Evolutionary conservation across 2,797 vertebrate species (phyloP), one percentile per base, ranked within the genome.

Genomic region (Hyperoplus lanceolatus): DNA sequence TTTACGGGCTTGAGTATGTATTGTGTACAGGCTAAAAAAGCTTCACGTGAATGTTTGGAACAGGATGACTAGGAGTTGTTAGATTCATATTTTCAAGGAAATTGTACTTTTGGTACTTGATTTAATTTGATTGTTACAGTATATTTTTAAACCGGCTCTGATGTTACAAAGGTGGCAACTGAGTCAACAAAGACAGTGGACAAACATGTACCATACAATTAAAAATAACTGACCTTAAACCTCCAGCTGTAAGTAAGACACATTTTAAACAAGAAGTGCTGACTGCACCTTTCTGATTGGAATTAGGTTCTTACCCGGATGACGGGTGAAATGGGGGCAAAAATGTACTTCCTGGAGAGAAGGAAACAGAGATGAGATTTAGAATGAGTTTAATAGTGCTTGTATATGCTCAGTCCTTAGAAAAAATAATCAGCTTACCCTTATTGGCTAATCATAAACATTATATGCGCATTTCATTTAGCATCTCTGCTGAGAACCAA

Each of bases 21-120:
- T 83, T 88, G 67, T 86, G 64, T 75, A 73, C 21, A 66, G 63
- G 18, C 13, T 53, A 77, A 41, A 68, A 51, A 73, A 41, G 42
- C 16, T 2, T 29, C 29, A 29, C 3, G 29, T 10, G 42, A 8
- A 13, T 56, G 50, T 39, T 2, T 45, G 13, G 12, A 60, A 51
- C 12, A 39, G 29, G n/a, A 55, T 50, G 13, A 41, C 58, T 18
- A 12, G 8, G 4, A 71, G 5, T 16, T 61, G 9, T 55, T 21
- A 51, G 21, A 10, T 55, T 39, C 3, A 6, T 62, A 18, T 46
- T 72, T 61, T 43, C 39, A 51, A 65, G n/a, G 3, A 29, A 54
- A 45, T 45, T n/a, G 36, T 11, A 49, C 3, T 29, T 49, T 51
- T 36, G 9, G 15, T 16, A 8, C 18, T 58, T 16, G 12, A 36